A percentile compares a stretch with the other conserved stretches of the same genome.
Conservation (phyloP, 2,888 invertebrate species). For the Eretmocerus hayati region DNA sequence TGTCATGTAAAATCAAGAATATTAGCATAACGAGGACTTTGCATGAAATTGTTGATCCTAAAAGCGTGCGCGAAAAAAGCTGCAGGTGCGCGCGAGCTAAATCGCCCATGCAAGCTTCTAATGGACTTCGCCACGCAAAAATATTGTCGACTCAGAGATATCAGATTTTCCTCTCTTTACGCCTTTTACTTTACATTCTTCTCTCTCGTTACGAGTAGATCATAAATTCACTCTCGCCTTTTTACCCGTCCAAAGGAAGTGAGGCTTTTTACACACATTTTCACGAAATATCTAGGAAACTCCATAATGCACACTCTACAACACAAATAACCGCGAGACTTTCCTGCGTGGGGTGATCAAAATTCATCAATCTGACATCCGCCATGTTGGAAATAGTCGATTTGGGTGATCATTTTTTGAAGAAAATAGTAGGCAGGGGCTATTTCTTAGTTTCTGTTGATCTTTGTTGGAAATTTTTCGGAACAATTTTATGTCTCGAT, state of each 20-base stretch:
- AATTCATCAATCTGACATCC: too few species aligned
- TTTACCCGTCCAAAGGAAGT: slow-evolving; percentile 7
- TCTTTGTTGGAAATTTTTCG: too few species aligned
- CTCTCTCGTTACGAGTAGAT: slow-evolving; percentile 11
- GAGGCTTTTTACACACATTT: slow-evolving; percentile 7
- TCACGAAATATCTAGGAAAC: not conserved
- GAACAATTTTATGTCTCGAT: too few species aligned
- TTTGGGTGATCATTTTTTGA: too few species aligned
- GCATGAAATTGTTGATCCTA: slow-evolving; percentile 43
- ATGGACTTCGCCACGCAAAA: slow-evolving; percentile 38
- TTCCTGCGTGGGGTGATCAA: too few species aligned
- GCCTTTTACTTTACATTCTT: slow-evolving; percentile 16
- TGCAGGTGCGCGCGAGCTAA: slow-evolving; percentile 37
- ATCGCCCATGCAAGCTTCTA: slow-evolving; percentile 43
- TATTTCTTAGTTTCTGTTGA: too few species aligned
- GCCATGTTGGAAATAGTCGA: too few species aligned
- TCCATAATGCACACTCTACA: not conserved
- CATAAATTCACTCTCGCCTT: slow-evolving; percentile 12
- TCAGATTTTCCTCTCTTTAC: slow-evolving; percentile 13
- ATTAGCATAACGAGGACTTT: slow-evolving; percentile 44
- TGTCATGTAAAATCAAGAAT: slow-evolving; percentile 32
- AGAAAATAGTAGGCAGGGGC: too few species aligned
- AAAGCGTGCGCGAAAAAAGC: slow-evolving; percentile 33
- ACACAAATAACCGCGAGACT: not conserved
- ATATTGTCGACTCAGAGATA: slow-evolving; percentile 30